Percentiles rank a stretch among this genome's conserved stretches.
Evolutionary conservation across 35 echinoderm and acorn worm genomes (phyloP).

Genomic region (Chiridota heheva): DNA sequence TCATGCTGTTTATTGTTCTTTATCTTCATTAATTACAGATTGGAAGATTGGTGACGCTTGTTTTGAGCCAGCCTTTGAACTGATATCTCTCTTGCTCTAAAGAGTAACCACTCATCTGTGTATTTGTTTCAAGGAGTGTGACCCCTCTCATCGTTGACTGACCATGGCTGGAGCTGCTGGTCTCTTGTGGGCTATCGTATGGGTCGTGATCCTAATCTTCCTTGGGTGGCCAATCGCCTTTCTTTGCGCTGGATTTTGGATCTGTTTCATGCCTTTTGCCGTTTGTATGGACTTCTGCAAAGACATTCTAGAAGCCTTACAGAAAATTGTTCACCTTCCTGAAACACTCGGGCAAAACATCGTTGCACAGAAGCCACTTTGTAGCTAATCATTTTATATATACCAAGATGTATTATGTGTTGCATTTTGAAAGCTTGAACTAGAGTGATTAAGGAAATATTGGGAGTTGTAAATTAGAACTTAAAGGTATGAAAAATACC

Average conservation of each 20-base stretch:
- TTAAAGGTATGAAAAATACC: too few relatives aligned
- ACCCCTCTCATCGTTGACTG: too few relatives aligned
- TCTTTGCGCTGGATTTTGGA: constrained; percentile 78
- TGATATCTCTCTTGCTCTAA: too few relatives aligned
- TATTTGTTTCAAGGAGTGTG: too few relatives aligned
- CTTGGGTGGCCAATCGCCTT: constrained; percentile 95
- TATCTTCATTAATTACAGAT: too few relatives aligned
- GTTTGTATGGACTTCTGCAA: constrained; percentile 93
- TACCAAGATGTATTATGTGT: neutral
- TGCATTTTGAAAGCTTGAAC: neutral
- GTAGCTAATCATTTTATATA: constrained; percentile 46
- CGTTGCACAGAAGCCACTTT: constrained; percentile 89
- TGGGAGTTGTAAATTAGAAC: neutral
- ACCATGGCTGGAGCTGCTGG: constrained; percentile 72
- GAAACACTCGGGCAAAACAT: constrained; percentile 74
- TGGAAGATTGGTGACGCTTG: too few relatives aligned
- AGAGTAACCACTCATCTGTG: too few relatives aligned
- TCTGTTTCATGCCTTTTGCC: constrained; percentile 87
- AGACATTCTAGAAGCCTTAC: constrained; percentile 76
- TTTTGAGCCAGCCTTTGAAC: too few relatives aligned
- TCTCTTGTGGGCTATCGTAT: constrained; percentile 86
- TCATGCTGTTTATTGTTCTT: too few relatives aligned
- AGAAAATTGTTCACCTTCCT: constrained; percentile 80
- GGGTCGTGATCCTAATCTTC: constrained; percentile 90
- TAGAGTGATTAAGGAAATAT: neutral